A percentile compares a stretch with the other conserved stretches of the same genome.
phyloP scores from a whole-genome alignment of 2,113 vertebrate genomes.

The Chamaea fasciata region DNA sequence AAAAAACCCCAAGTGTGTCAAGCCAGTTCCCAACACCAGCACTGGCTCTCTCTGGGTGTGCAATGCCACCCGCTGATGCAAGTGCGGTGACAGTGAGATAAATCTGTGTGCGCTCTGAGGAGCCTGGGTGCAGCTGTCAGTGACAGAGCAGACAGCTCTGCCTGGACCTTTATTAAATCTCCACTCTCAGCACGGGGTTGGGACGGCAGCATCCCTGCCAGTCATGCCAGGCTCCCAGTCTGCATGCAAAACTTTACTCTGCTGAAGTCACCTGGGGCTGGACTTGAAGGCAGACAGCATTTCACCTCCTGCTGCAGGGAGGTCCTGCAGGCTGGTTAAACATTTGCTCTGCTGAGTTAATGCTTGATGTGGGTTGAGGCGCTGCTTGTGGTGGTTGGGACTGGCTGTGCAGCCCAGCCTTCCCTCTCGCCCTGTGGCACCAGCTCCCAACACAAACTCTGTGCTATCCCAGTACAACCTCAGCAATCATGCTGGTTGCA shows the following conservation, averaged over 20 bases:
- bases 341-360: neutral
- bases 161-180: neutral
- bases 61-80: fast-evolving
- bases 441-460: neutral
- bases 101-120: fast-evolving
- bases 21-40: neutral
- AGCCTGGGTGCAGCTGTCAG: neutral
- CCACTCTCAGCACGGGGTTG: neutral
- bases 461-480: neutral
- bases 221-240: neutral
- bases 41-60: neutral
- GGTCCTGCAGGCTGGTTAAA: neutral
- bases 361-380: neutral
- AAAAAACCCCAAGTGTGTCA: neutral
- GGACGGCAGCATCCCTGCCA: neutral
- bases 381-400: neutral
- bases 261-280: neutral
- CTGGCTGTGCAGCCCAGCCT: neutral
- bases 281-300: fast-evolving
- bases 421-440: neutral
- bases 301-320: neutral
- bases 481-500: neutral
- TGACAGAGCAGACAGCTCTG: neutral
- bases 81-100: neutral
- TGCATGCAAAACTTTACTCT: neutral